Conservation (phyloP, 1,140 invertebrate genomes). For the Bombus polaris region DNA sequence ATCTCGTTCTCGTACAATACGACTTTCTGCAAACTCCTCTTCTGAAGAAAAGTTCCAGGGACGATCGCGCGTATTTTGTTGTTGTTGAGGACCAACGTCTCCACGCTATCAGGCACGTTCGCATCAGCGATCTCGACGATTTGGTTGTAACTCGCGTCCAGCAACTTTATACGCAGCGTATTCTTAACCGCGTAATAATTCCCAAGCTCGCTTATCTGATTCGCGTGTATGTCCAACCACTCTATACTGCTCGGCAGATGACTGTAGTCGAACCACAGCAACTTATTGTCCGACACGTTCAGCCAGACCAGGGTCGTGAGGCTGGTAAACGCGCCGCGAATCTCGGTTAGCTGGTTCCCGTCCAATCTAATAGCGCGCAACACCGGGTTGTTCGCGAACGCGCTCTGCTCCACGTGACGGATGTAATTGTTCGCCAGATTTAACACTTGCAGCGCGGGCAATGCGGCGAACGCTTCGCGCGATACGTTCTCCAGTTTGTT, state of each 20-base stretch:
- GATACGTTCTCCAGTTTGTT: constrained; percentile 94
- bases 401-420: constrained; percentile 89
- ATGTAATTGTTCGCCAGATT: constrained; percentile 95
- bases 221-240: constrained; percentile 95
- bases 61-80: constrained; percentile 88
- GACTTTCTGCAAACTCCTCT: constrained; percentile 87
- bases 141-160: constrained; percentile 90
- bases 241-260: constrained; percentile 91
- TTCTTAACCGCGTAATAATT: constrained; percentile 87
- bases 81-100: constrained; percentile 90
- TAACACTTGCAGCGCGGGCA: constrained; percentile 92
- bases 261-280: constrained; percentile 95
- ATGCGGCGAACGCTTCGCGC: constrained; percentile 90
- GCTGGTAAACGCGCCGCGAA: constrained; percentile 92
- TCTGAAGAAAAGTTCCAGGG: constrained; percentile 88
- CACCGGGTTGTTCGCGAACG: constrained; percentile 90
- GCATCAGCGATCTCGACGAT: constrained; percentile 87
- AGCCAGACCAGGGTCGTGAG: constrained; percentile 93
- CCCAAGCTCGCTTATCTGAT: constrained; percentile 91
- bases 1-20: constrained; percentile 90
- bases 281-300: constrained; percentile 95
- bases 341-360: constrained; percentile 92
- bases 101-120: constrained; percentile 88
- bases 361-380: constrained; percentile 94
- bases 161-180: constrained; percentile 87